Conservation (phyloP, 2,888 invertebrate genomes). For the Liodrosophila aerea region DNA sequence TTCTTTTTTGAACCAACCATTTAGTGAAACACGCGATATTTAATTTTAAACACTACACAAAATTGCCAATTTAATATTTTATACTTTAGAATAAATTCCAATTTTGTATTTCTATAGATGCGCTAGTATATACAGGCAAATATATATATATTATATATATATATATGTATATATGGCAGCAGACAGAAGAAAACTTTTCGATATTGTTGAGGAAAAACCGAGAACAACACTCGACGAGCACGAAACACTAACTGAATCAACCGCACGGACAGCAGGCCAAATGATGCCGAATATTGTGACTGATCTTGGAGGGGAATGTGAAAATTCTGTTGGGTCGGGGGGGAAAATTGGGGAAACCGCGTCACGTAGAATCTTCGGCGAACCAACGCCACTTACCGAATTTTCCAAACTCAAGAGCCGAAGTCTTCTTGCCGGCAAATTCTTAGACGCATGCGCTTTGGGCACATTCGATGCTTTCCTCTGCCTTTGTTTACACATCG, state of each 20-base stretch:
- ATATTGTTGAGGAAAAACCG: conserved; percentile 80
- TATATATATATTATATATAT: conserved; percentile 25
- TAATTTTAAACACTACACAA: conserved; percentile 38
- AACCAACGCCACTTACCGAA: conserved; percentile 26
- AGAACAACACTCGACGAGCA: conserved; percentile 83
- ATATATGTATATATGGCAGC: conserved; percentile 38
- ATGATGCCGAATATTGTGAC: conserved; percentile 18
- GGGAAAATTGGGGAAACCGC: conserved; percentile 14
- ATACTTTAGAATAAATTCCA: conserved; percentile 47
- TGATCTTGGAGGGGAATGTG: conserved; percentile 43
- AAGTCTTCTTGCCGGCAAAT: conserved; percentile 35
- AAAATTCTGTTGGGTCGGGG: neutral
- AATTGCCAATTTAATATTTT: conserved; percentile 18
- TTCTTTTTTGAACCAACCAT: conserved; percentile 47
- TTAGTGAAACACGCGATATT: conserved; percentile 35
- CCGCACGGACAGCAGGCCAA: conserved; percentile 40
- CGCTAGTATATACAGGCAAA: conserved; percentile 49
- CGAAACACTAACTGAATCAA: conserved; percentile 82
- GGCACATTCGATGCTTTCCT: neutral
- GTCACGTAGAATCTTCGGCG: conserved; percentile 21
- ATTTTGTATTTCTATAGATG: conserved; percentile 51
- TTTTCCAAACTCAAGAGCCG: conserved; percentile 13
- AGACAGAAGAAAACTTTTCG: conserved; percentile 71
- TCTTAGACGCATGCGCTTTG: conserved; percentile 39
- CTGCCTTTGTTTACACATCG: conserved; percentile 56